Evolutionary conservation across 2,797 vertebrate species (phyloP).

Genomic region (Spatula clypeata): DNA sequence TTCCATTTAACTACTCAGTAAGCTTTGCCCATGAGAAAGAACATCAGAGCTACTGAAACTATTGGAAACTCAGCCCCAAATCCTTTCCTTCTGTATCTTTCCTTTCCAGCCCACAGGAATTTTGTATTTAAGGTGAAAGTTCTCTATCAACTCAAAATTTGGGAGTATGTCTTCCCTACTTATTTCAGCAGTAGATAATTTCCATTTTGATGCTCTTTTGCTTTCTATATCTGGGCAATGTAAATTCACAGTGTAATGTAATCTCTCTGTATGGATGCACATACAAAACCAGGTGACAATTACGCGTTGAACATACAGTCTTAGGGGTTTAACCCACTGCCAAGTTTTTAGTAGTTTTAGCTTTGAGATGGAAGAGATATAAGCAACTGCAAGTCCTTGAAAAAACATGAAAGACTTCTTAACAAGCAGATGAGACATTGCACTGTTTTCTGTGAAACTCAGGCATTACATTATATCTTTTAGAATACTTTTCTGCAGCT

Average conservation of each 20-base stretch:
- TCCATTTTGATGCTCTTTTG: background rate
- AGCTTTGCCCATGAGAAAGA: background rate
- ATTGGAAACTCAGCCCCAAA: accelerated
- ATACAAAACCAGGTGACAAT: background rate
- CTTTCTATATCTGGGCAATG: background rate
- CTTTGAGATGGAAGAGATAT: background rate
- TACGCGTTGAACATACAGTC: background rate
- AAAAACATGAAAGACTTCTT: background rate
- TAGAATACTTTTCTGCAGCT: background rate
- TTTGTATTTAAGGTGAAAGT: background rate
- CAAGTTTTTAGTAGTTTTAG: background rate
- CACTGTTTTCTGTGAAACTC: background rate
- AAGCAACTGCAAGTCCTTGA: background rate
- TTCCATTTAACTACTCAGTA: background rate
- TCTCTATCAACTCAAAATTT: background rate
- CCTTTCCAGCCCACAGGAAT: background rate
- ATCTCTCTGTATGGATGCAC: background rate
- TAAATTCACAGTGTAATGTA: background rate
- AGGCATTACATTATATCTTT: background rate
- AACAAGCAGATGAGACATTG: background rate
- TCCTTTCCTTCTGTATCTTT: background rate
- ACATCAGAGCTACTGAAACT: background rate
- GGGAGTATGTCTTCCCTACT: background rate
- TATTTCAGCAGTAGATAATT: background rate
- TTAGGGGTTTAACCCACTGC: background rate